Base-by-base conservation (phyloP, 2,888 invertebrate species). In the Macrophya annulata region DNA sequence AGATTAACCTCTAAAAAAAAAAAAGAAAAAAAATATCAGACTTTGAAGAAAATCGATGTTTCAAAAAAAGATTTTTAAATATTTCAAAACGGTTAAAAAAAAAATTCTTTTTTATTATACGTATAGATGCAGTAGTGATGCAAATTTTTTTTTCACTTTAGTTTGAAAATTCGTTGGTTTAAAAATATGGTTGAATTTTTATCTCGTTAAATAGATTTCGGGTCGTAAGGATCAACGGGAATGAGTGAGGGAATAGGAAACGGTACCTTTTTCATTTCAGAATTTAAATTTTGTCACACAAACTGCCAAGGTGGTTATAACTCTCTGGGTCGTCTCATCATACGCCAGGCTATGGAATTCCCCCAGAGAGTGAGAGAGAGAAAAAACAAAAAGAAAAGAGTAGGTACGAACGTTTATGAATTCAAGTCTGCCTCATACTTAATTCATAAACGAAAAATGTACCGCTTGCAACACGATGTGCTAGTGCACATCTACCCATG, bases 391-490 rank as follows among this genome's bases (percentile, higher is more conserved):
- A 31, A 31, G 31, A 31, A 31, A 31, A 31, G 31, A 31, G 31
- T 31, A 31, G 31, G 15, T 68, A 68, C 68, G 21, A 31, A 6
- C 72, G 72, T n/a, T 74, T 31, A 74, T 55, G 77, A 77, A 77
- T 77, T 77, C 77, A 25, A 55, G 51, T 51, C 77, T 37, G n/a
- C 51, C 77, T 77, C 77, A 77, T 77, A 77, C 77, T 77, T 77
- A 77, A 77, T 77, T 77, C 77, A 77, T 77, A 55, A 51, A 55
- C 37, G 77, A 40, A 77, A 77, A 77, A 77, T 77, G 77, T 77
- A 55, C 40, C 51, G 51, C 55, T 77, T 48, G 72, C 72, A 74
- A 21, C 72, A 74, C 72, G 43, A 43, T 21, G 62, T 21, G 62
- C 62, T 25, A n/a, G 55, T 55, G 40, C 72, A 45, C n/a, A 9